Conservation (phyloP, 2,888 invertebrate genomes). For the Hydrotaea cyrtoneurina region DNA sequence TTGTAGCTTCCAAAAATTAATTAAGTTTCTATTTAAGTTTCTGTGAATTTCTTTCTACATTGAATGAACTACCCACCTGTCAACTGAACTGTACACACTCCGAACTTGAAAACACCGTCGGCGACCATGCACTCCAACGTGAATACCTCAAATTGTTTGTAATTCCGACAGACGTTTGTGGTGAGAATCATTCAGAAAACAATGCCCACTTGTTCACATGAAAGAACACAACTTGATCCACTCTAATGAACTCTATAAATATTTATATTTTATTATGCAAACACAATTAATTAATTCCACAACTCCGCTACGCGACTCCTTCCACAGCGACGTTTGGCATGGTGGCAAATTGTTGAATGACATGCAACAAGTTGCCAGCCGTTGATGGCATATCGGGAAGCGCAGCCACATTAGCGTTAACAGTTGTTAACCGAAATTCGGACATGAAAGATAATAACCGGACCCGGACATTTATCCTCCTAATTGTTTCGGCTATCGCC, state of each 20-base stretch:
- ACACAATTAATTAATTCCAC: conserved; percentile 51
- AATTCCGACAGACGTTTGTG: no score
- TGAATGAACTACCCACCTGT: no score
- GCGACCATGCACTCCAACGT: no score
- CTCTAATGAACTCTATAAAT: conserved; percentile 38
- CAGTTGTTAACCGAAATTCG: conserved; percentile 40
- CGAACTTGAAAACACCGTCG: no score
- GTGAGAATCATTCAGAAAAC: background rate
- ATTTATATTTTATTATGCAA: conserved; percentile 50
- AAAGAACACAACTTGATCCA: background rate
- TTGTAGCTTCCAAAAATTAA: no score
- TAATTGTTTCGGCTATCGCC: background rate
- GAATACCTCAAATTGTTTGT: background rate
- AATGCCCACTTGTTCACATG: background rate
- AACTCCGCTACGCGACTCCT: background rate
- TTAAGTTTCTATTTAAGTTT: no score
- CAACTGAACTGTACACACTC: no score
- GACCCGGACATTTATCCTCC: background rate
- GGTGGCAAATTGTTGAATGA: conserved; percentile 51
- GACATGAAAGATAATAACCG: conserved; percentile 52
- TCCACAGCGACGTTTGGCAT: background rate
- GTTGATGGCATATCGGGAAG: background rate
- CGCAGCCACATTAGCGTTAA: background rate
- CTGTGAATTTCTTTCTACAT: no score
- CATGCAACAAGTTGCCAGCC: conserved; percentile 55